Conservation (phyloP, 2,888 invertebrate species). For the Meandrusa payeni region DNA sequence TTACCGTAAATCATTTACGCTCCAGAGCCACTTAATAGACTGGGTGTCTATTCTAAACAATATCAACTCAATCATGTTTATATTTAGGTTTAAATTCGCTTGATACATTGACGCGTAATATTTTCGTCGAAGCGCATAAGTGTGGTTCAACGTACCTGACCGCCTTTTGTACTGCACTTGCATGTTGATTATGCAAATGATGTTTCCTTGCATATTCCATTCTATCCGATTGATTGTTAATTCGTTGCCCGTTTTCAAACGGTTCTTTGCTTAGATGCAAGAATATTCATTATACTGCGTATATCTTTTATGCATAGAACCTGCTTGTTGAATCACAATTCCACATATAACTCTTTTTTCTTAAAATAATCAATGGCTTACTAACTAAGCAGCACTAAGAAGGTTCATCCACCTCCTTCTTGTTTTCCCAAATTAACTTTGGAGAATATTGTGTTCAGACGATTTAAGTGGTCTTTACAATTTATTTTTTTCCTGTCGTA, state of each 20-base stretch:
- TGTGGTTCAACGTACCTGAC: conserved; percentile 19
- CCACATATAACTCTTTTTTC: too few relatives aligned
- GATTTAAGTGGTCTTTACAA: too few relatives aligned
- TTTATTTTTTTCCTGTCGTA: too few relatives aligned
- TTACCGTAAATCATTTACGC: conserved; percentile 23
- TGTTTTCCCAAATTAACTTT: too few relatives aligned
- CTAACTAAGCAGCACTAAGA: too few relatives aligned
- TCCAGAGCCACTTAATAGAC: conserved; percentile 24
- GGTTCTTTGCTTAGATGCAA: too few relatives aligned
- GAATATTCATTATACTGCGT: too few relatives aligned
- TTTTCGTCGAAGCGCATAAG: conserved; percentile 11
- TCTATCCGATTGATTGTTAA: conserved; percentile 13
- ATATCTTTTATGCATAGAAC: too few relatives aligned
- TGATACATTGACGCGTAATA: conserved; percentile 7
- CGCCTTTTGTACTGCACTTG: conserved; percentile 18
- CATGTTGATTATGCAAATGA: conserved; percentile 15
- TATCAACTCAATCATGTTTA: conserved; percentile 15
- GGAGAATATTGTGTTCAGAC: too few relatives aligned
- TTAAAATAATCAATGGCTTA: too few relatives aligned
- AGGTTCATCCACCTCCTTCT: too few relatives aligned
- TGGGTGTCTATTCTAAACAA: conserved; percentile 13
- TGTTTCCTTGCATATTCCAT: conserved; percentile 3
- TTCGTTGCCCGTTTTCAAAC: conserved; percentile 9
- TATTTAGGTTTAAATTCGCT: conserved; percentile 13
- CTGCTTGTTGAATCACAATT: too few relatives aligned